Percentiles rank a stretch among this genome's conserved stretches.
Evolutionary conservation across 2,888 invertebrate species (phyloP).

Genomic region (Hoplodrina blanda): DNA sequence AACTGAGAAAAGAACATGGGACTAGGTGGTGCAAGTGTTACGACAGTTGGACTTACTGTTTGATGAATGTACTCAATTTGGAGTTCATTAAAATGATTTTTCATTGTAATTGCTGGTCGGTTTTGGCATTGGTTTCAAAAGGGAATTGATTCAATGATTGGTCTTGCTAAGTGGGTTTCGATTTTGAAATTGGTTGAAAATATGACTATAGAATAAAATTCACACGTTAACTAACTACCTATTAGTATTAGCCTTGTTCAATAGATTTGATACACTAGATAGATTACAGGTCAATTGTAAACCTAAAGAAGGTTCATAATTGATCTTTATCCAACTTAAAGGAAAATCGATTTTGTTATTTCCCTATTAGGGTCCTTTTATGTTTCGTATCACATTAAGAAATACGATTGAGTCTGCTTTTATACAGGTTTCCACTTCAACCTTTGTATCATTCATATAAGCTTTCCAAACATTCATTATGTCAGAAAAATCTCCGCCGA

Average conservation of each 20-base stretch:
- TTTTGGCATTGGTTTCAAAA: slow-evolving; percentile 30
- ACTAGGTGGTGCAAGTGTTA: slow-evolving; percentile 63
- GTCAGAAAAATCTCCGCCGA: slow-evolving; percentile 31
- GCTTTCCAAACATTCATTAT: slow-evolving; percentile 56
- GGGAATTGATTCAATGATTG: slow-evolving; percentile 28
- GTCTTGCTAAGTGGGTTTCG: slow-evolving; percentile 4
- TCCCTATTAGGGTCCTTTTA: no score
- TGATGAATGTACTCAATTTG: slow-evolving; percentile 53
- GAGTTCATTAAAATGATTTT: slow-evolving; percentile 30
- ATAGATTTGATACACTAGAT: not conserved
- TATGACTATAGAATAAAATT: not conserved
- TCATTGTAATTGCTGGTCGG: slow-evolving; percentile 26
- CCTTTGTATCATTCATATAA: slow-evolving; percentile 33
- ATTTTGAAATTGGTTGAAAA: slow-evolving; percentile 11
- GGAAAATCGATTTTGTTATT: no score
- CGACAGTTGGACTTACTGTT: slow-evolving; percentile 58
- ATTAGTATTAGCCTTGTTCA: not conserved
- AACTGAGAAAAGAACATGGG: slow-evolving; percentile 62
- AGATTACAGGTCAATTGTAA: not conserved
- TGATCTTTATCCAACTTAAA: no score
- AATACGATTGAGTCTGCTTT: slow-evolving; percentile 2
- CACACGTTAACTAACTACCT: not conserved
- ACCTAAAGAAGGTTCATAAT: not conserved
- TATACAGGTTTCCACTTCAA: slow-evolving; percentile 14
- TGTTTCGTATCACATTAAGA: no score